These are phyloP conservation scores for Epinephelus cyanopodus DNA, from an alignment of 2,113 vertebrate species.

Conservation along the genomic window DNA sequence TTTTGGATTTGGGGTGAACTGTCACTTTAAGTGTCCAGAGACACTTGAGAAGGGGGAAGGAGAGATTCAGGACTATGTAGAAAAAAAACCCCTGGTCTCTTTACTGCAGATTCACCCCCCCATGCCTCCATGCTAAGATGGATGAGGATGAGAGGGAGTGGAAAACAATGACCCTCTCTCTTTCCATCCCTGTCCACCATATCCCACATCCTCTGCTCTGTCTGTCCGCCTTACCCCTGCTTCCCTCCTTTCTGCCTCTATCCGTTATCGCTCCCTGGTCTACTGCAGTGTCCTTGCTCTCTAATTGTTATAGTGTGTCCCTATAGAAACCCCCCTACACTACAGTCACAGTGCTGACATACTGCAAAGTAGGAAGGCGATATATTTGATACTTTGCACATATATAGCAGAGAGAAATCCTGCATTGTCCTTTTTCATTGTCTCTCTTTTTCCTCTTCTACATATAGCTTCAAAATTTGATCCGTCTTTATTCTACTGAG, in stretches of 20 bases:
- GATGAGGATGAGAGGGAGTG: neutral
- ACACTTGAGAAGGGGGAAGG: neutral
- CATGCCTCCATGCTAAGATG: neutral
- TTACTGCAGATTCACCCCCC: neutral
- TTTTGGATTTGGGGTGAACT: too few relatives aligned
- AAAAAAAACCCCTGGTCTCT: neutral
- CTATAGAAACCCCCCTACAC: slow-evolving; percentile 3
- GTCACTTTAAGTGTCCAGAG: neutral
- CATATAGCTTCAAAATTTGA: neutral
- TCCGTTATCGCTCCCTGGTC: neutral
- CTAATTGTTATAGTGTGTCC: slow-evolving; percentile 10
- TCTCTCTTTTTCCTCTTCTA: too few relatives aligned
- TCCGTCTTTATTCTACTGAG: neutral
- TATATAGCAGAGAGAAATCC: neutral
- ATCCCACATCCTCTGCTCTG: slow-evolving; percentile 23
- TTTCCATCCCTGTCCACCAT: neutral
- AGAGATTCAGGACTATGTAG: neutral
- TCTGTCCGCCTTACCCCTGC: neutral
- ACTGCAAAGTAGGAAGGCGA: neutral
- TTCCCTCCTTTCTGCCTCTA: neutral
- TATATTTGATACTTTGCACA: neutral
- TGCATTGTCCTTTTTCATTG: neutral
- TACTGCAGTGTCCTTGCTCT: slow-evolving; percentile 63
- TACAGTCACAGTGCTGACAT: neutral
- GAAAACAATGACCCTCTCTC: slow-evolving; percentile 52